These are phyloP conservation scores for Sciurus vulgaris DNA, from an alignment of 2,797 vertebrate genomes.

Conservation along the genomic window DNA sequence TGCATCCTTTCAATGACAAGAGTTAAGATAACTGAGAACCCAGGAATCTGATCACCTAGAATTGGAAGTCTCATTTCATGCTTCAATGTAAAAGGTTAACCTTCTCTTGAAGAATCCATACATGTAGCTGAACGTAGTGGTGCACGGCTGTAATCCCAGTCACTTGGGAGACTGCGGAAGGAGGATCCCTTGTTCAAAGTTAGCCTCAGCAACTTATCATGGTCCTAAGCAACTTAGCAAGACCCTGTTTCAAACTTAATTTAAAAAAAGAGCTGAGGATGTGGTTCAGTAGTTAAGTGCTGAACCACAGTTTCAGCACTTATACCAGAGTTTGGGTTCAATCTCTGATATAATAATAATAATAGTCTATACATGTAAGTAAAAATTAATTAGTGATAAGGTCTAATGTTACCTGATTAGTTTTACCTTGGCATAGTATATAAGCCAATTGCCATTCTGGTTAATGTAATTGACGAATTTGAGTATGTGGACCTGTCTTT, in stretches of 20 bases:
- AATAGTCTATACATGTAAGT: neutral
- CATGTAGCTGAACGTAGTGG: too few relatives aligned
- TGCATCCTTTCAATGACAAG: neutral
- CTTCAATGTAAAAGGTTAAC: neutral
- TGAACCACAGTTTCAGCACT: too few relatives aligned
- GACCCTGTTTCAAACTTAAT: too few relatives aligned
- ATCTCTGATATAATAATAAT: too few relatives aligned
- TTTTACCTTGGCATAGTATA: neutral
- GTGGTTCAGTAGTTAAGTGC: too few relatives aligned
- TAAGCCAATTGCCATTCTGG: neutral
- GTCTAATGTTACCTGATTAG: neutral
- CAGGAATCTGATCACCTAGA: neutral
- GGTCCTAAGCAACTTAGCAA: too few relatives aligned
- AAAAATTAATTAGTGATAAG: neutral
- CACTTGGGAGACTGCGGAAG: too few relatives aligned
- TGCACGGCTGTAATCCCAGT: too few relatives aligned
- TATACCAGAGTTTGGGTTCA: too few relatives aligned
- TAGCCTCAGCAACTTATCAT: too few relatives aligned
- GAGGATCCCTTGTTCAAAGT: too few relatives aligned
- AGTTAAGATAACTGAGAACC: neutral
- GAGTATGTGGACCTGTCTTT: neutral
- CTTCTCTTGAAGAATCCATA: neutral
- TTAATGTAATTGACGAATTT: conserved; percentile 43
- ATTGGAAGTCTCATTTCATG: neutral
- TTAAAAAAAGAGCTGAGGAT: too few relatives aligned